phyloP scores from a whole-genome alignment of 1,140 invertebrate species.

The Eriocheir sinensis region DNA sequence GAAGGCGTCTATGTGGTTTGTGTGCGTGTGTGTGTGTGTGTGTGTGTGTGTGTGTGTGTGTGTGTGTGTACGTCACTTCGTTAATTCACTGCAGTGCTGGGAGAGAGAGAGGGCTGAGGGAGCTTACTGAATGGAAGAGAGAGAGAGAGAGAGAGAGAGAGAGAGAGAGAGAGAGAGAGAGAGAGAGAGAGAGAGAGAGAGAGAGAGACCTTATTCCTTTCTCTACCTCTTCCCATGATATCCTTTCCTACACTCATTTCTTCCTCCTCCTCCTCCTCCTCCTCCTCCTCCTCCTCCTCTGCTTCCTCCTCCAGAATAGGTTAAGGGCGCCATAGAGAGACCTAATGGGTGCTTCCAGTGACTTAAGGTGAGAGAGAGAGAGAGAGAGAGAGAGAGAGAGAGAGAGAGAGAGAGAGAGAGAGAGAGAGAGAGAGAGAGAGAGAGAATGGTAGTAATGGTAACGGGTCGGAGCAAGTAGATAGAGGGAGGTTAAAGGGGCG shows the following conservation, averaged over 20 bases:
- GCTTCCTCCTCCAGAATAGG: background rate
- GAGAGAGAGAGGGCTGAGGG: background rate
- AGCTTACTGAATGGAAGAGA: too few species aligned
- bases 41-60: too few species aligned
- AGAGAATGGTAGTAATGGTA: too few species aligned
- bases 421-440: too few species aligned
- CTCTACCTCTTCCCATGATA: background rate
- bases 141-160: background rate
- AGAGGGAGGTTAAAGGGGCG: too few species aligned
- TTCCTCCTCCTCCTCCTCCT: background rate
- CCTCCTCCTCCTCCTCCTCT: background rate
- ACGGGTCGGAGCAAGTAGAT: too few species aligned
- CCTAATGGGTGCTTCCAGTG: background rate
- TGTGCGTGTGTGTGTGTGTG: background rate
- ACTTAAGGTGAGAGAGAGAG: background rate
- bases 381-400: too few species aligned
- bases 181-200: conserved; percentile 11
- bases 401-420: too few species aligned
- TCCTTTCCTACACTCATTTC: background rate
- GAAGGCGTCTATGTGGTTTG: background rate
- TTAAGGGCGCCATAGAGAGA: background rate
- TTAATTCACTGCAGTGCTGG: conserved; percentile 12
- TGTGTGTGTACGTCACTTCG: background rate
- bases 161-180: background rate
- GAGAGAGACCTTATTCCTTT: background rate